Evolutionary conservation across 1,140 invertebrate genomes (phyloP).

Genomic region (Nymphalis io): DNA sequence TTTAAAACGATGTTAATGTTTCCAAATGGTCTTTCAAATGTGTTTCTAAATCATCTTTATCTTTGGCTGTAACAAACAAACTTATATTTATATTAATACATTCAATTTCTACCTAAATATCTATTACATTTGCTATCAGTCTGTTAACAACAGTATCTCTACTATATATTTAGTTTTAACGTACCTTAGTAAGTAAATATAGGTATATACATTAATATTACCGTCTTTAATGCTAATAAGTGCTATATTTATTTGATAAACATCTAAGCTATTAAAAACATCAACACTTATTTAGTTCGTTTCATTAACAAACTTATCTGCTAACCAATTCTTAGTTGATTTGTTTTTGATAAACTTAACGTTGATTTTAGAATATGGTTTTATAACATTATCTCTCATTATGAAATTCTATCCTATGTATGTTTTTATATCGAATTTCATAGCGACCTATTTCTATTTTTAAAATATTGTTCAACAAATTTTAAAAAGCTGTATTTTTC

Average conservation of each 20-base stretch:
- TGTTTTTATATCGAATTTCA: slow-evolving; percentile 5
- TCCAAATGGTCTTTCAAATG: background rate
- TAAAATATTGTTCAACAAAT: slow-evolving; percentile 41
- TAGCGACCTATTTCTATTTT: slow-evolving; percentile 28
- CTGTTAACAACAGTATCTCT: slow-evolving; percentile 57
- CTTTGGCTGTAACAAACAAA: slow-evolving; percentile 5
- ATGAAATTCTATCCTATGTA: background rate
- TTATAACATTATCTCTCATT: slow-evolving; percentile 3
- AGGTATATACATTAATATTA: slow-evolving; percentile 21
- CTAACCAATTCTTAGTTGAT: slow-evolving; percentile 19
- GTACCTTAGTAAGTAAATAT: slow-evolving; percentile 12
- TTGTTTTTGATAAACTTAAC: background rate
- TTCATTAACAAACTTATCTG: background rate
- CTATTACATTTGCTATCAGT: slow-evolving; percentile 57
- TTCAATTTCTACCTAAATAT: slow-evolving; percentile 32
- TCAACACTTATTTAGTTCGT: slow-evolving; percentile 14
- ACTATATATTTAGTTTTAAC: slow-evolving; percentile 34
- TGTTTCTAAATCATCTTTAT: background rate
- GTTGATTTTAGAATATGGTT: background rate
- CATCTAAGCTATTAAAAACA: slow-evolving; percentile 20
- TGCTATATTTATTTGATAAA: slow-evolving; percentile 15
- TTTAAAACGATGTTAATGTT: background rate
- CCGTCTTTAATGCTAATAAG: slow-evolving; percentile 6
- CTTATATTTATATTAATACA: slow-evolving; percentile 20
- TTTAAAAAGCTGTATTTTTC: slow-evolving; percentile 46